phyloP scores from a whole-genome alignment of 2,888 invertebrate genomes.

The Belgica antarctica region DNA sequence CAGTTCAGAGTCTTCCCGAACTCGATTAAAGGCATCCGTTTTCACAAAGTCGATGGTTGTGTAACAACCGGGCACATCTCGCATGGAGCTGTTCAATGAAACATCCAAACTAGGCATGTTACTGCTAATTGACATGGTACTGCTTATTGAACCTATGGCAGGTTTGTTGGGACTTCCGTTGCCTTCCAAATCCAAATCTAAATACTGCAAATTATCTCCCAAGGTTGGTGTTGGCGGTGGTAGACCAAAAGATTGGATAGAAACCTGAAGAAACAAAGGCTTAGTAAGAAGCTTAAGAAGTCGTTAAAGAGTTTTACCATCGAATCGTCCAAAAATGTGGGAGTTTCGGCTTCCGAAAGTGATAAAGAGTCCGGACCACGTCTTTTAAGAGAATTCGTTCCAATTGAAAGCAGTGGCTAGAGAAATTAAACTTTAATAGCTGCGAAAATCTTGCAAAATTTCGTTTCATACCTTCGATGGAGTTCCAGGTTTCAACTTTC shows the following conservation, averaged over 20 bases:
- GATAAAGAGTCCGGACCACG: constrained; percentile 50
- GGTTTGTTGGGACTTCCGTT: constrained; percentile 48
- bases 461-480: constrained; percentile 54
- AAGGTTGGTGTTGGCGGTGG: constrained; percentile 45
- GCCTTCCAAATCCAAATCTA: constrained; percentile 80
- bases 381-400: constrained; percentile 48
- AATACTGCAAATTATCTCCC: constrained; percentile 65
- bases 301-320: constrained; percentile 12
- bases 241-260: constrained; percentile 31
- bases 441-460: background rate
- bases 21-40: constrained; percentile 88
- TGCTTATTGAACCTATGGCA: constrained; percentile 52
- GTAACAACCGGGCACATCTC: constrained; percentile 60
- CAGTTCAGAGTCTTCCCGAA: constrained; percentile 74
- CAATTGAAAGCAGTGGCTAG: constrained; percentile 45
- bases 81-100: constrained; percentile 11
- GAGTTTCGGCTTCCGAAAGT: constrained; percentile 35
- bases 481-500: constrained; percentile 61
- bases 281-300: background rate
- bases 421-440: background rate
- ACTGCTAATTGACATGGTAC: constrained; percentile 54
- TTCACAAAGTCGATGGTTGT: constrained; percentile 92
- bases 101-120: constrained; percentile 47
- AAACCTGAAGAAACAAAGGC: constrained; percentile 16
- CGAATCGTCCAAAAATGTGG: constrained; percentile 22